Evolutionary conservation across 2,888 invertebrate species (phyloP).

Genomic region (Ditylenchus weischeri): DNA sequence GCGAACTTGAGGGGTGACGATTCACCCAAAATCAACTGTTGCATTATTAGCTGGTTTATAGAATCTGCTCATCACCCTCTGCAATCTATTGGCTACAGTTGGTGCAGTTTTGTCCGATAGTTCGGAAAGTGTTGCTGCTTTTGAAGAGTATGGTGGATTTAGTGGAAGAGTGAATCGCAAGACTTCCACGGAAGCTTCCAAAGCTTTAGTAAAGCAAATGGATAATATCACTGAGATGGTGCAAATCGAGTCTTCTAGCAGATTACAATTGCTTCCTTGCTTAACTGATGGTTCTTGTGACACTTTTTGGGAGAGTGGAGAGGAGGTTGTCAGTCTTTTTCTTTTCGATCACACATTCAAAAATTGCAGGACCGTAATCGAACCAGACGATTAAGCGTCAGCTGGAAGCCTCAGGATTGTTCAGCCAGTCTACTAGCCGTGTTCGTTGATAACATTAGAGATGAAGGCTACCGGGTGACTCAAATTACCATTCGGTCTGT

Average conservation of each 20-base stretch:
- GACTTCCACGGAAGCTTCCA: background rate
- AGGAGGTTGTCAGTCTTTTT: slow-evolving; percentile 22
- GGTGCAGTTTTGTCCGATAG: slow-evolving; percentile 53
- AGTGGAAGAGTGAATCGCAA: background rate
- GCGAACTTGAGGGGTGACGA: background rate
- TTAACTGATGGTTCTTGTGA: slow-evolving; percentile 89
- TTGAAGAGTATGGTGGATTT: slow-evolving; percentile 18
- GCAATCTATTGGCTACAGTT: slow-evolving; percentile 54
- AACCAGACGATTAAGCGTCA: slow-evolving; percentile 66
- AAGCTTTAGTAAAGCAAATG: slow-evolving; percentile 43
- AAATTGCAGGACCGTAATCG: slow-evolving; percentile 75
- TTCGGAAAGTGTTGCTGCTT: slow-evolving; percentile 15
- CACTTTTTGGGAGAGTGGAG: slow-evolving; percentile 90
- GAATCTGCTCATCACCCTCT: slow-evolving; percentile 53
- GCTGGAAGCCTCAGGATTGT: slow-evolving; percentile 64
- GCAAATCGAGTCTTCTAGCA: slow-evolving; percentile 83
- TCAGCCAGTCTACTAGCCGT: slow-evolving; percentile 76
- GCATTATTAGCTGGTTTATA: slow-evolving; percentile 14
- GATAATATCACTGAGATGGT: slow-evolving; percentile 73
- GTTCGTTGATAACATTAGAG: slow-evolving; percentile 86
- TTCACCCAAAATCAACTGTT: slow-evolving; percentile 4
- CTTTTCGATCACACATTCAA: slow-evolving; percentile 3
- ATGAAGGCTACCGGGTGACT: slow-evolving; percentile 36
- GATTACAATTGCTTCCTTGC: slow-evolving; percentile 88
- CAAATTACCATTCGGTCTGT: slow-evolving; percentile 26